Evolutionary conservation across 2,888 invertebrate species (phyloP).

Genomic region (Microchrysa polita): DNA sequence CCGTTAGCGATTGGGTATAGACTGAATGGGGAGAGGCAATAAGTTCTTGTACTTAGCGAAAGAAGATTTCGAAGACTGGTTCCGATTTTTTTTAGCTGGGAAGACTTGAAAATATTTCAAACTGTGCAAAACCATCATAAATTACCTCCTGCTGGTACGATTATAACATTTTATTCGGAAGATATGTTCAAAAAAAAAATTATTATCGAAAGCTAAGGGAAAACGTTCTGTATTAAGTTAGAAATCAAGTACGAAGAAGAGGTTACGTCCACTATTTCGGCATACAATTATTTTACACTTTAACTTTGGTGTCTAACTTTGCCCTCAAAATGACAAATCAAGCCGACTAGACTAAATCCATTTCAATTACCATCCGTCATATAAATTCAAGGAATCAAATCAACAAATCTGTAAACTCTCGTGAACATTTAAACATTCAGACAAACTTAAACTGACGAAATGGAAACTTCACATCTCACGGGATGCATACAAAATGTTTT

Average conservation of each 20-base stretch:
- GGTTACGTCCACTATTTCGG: too few species aligned
- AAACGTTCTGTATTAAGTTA: too few species aligned
- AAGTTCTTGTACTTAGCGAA: slow-evolving; percentile 4
- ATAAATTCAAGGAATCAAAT: too few species aligned
- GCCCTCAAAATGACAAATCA: background rate
- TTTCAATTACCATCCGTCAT: too few species aligned
- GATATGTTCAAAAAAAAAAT: too few species aligned
- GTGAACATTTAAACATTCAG: too few species aligned
- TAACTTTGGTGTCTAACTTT: background rate
- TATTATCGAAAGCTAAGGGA: too few species aligned
- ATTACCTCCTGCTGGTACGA: slow-evolving; percentile 13
- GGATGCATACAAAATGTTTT: background rate
- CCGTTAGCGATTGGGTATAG: slow-evolving; percentile 25
- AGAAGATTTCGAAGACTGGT: background rate
- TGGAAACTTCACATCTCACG: background rate
- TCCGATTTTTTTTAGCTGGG: slow-evolving; percentile 23
- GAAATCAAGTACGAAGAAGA: too few species aligned
- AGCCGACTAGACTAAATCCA: too few species aligned
- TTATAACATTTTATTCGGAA: background rate
- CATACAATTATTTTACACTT: too few species aligned
- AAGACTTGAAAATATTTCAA: background rate
- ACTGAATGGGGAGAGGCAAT: slow-evolving; percentile 1
- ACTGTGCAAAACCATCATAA: background rate
- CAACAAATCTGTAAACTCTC: too few species aligned
- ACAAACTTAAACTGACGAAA: too few species aligned